A percentile compares a stretch with the other conserved stretches of the same genome.
Conservation (phyloP, 2,113 vertebrate genomes). For the Macrotus californicus region DNA sequence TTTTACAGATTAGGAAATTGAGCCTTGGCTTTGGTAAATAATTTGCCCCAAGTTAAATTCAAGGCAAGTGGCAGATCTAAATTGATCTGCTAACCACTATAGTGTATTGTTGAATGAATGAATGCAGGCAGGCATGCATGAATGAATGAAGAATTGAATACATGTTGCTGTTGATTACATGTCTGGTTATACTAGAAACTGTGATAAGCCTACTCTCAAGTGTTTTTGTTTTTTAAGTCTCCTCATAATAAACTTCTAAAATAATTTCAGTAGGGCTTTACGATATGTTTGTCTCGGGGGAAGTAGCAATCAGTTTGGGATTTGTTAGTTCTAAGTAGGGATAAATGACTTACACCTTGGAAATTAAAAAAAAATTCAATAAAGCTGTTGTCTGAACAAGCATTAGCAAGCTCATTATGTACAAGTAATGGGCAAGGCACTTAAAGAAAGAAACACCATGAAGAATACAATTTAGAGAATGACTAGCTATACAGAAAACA, state of each 20-base stretch:
- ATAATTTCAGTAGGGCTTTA: background rate
- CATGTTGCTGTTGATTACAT: background rate
- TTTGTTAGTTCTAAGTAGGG: slow-evolving; percentile 2
- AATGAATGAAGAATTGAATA: background rate
- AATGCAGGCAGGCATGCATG: background rate
- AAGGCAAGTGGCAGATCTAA: background rate
- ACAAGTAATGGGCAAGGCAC: background rate
- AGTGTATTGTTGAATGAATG: background rate
- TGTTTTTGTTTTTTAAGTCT: background rate
- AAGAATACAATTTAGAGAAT: background rate
- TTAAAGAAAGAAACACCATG: background rate
- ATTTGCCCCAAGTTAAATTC: background rate
- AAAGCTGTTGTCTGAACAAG: background rate
- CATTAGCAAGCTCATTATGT: background rate
- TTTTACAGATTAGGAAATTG: background rate
- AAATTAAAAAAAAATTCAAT: background rate
- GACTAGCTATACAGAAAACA: background rate
- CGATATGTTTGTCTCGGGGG: background rate
- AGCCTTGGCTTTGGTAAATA: background rate
- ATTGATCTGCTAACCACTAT: background rate
- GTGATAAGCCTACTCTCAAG: background rate
- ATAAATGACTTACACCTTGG: background rate
- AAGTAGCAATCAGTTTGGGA: background rate
- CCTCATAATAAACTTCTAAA: background rate
- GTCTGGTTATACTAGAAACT: background rate